These are phyloP conservation scores for Arenaria interpres DNA, from an alignment of 2,113 vertebrate genomes.

Conservation along the genomic window DNA sequence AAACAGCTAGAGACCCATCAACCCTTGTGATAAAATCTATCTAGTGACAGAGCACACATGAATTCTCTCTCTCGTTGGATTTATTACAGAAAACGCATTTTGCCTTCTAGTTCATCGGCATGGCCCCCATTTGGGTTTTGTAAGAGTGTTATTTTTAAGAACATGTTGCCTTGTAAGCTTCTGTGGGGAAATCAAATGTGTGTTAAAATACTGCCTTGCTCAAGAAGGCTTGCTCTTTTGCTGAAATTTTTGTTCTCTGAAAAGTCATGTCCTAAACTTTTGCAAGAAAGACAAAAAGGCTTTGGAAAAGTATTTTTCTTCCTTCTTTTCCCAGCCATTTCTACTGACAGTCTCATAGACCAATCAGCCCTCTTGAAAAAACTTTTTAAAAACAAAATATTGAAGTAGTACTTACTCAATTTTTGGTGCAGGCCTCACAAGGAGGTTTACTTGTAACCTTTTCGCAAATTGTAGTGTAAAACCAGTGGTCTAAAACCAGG, in stretches of 20 bases:
- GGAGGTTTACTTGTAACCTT: conserved; percentile 89
- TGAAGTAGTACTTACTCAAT: conserved; percentile 81
- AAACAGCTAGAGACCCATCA: background rate
- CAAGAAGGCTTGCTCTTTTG: background rate
- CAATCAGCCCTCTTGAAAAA: background rate
- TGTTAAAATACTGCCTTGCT: background rate
- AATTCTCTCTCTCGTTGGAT: background rate
- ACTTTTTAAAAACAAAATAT: background rate
- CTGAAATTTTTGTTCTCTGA: background rate
- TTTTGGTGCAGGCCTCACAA: conserved; percentile 77
- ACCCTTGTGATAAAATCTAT: background rate
- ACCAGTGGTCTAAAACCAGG: conserved; percentile 83
- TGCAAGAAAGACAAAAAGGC: background rate
- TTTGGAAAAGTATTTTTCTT: background rate
- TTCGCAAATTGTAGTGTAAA: conserved; percentile 92
- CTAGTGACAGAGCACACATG: background rate
- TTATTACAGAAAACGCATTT: background rate
- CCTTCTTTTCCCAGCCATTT: background rate
- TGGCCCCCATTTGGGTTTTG: background rate
- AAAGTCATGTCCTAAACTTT: background rate
- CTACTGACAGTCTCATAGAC: background rate
- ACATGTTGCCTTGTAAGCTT: background rate
- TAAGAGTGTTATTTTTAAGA: background rate
- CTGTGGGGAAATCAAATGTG: background rate
- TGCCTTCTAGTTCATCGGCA: background rate